Evolutionary conservation across 2,888 invertebrate species (phyloP).

Genomic region (Homarus gammarus): DNA sequence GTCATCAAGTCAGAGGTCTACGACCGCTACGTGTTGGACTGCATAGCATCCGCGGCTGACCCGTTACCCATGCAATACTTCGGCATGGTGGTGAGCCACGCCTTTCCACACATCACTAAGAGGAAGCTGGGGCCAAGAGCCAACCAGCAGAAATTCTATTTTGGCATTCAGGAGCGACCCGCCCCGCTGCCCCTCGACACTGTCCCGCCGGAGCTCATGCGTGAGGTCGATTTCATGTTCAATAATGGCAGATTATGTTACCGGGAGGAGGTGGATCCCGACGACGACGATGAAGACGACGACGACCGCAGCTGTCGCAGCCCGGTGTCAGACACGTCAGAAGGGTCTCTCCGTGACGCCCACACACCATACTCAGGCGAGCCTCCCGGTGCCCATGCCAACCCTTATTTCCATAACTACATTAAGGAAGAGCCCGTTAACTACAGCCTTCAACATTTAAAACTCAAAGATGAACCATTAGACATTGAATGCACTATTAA

Average conservation of each 20-base stretch:
- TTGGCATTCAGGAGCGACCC: slow-evolving; percentile 69
- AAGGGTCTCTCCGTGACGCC: slow-evolving; percentile 54
- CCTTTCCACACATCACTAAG: slow-evolving; percentile 54
- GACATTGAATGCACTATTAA: slow-evolving; percentile 60
- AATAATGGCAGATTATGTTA: slow-evolving; percentile 58
- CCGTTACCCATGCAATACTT: slow-evolving; percentile 71
- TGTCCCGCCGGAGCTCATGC: slow-evolving; percentile 49
- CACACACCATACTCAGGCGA: slow-evolving; percentile 48
- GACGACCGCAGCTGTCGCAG: slow-evolving; percentile 66
- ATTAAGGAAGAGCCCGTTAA: slow-evolving; percentile 74
- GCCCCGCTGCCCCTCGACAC: slow-evolving; percentile 63
- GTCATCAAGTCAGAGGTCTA: slow-evolving; percentile 62
- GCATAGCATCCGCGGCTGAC: slow-evolving; percentile 52
- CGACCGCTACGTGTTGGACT: slow-evolving; percentile 68
- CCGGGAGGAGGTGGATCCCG: slow-evolving; percentile 62
- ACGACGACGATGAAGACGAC: slow-evolving; percentile 72
- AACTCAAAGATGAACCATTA: slow-evolving; percentile 69
- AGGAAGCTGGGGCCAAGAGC: slow-evolving; percentile 60
- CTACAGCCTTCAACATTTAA: slow-evolving; percentile 67
- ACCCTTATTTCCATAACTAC: slow-evolving; percentile 41
- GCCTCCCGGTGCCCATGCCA: slow-evolving; percentile 31
- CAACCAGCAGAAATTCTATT: slow-evolving; percentile 73
- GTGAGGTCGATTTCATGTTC: slow-evolving; percentile 64
- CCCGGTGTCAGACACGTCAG: slow-evolving; percentile 73
- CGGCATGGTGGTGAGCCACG: slow-evolving; percentile 66